Conservation (phyloP, 2,113 vertebrate genomes). For the Anguilla rostrata region DNA sequence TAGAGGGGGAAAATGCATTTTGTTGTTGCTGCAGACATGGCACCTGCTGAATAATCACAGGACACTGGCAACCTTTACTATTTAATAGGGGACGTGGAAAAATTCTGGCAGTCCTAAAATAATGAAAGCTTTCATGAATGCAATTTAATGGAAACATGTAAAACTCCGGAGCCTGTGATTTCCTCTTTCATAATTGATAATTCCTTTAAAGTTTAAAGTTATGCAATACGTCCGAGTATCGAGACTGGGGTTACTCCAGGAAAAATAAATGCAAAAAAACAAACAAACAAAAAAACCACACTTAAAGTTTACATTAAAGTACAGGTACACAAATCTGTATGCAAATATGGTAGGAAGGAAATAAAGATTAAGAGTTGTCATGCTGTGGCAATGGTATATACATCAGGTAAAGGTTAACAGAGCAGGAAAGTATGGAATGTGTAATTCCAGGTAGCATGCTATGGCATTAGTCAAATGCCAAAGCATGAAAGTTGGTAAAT, state of each 20-base stretch:
- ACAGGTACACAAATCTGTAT: background rate
- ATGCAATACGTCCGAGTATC: background rate
- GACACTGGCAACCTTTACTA: background rate
- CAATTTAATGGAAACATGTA: background rate
- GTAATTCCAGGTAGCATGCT: too few relatives aligned
- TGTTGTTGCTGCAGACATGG: constrained; percentile 48
- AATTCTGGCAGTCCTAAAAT: background rate
- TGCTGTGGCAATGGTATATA: too few relatives aligned
- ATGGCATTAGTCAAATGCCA: too few relatives aligned
- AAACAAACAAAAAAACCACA: background rate
- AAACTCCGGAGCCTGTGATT: background rate
- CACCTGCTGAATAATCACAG: constrained; percentile 29
- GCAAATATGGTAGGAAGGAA: background rate
- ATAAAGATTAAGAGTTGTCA: too few relatives aligned
- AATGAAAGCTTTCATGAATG: background rate
- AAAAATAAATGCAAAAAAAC: background rate
- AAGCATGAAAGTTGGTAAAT: too few relatives aligned
- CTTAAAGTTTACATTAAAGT: too few relatives aligned
- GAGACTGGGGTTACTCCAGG: background rate
- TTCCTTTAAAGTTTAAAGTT: background rate
- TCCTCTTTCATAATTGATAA: background rate
- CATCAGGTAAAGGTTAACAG: too few relatives aligned
- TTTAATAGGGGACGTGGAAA: constrained; percentile 8
- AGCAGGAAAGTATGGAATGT: too few relatives aligned
- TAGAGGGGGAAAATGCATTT: constrained; percentile 51